A percentile compares a stretch with the other conserved stretches of the same genome.
Evolutionary conservation across 2,888 invertebrate species (phyloP).

Genomic region (Nymphalis polychloros): DNA sequence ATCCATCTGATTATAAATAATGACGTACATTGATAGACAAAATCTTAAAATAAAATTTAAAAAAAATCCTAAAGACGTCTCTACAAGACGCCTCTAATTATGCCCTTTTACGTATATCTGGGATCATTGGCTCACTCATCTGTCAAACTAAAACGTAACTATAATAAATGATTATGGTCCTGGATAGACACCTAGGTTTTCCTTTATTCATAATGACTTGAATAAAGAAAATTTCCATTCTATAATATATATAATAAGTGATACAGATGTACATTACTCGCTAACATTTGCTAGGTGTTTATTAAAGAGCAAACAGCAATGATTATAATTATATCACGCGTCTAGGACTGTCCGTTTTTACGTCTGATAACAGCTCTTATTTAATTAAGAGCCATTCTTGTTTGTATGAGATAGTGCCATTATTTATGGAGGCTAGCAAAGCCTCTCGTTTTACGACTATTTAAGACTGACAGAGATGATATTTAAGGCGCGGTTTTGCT

Average conservation of each 20-base stretch:
- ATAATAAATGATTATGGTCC: too few species aligned
- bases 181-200: too few species aligned
- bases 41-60: too few species aligned
- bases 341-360: conserved; percentile 67
- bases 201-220: too few species aligned
- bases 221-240: neutral
- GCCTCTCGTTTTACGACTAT: conserved; percentile 70
- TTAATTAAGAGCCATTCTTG: conserved; percentile 68
- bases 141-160: too few species aligned
- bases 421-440: conserved; percentile 75
- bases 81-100: too few species aligned
- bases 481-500: conserved; percentile 2
- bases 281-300: conserved; percentile 14
- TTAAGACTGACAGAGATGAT: conserved; percentile 52
- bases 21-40: too few species aligned
- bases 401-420: conserved; percentile 67
- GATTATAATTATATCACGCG: conserved; percentile 31
- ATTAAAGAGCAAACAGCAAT: conserved; percentile 30
- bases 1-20: too few species aligned
- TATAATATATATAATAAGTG: neutral
- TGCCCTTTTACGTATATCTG: too few species aligned
- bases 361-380: conserved; percentile 69
- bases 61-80: too few species aligned
- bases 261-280: neutral
- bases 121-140: too few species aligned